Evolutionary conservation across 2,113 vertebrate species (phyloP), one percentile per base, ranked within the genome.

Genomic region (Atrichornis clamosus): DNA sequence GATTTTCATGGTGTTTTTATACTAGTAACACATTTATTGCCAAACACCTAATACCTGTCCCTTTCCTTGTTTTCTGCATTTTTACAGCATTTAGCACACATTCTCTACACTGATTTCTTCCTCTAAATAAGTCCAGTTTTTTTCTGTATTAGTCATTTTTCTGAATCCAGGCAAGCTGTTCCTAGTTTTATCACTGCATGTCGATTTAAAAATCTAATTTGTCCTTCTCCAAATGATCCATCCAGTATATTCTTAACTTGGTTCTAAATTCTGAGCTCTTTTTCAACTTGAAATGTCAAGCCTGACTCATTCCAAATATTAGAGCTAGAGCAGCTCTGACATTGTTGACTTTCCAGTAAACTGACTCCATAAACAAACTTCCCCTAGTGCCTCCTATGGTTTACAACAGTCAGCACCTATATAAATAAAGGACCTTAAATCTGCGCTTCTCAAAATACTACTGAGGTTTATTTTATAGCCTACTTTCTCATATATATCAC

Each of bases 91-190:
- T 91, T 78, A 82, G 65, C 28, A 78, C 20, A 56, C 17, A 37
- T 56, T 67, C 30, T 33, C 19, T 87, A 63, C 42, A 50, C 10
- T 11, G 17, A 90, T 21, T 92, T 26, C 64, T 59, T 75, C 60
- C 37, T 77, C 59, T 39, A 90, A 30, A 10, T 64, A 77, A 56
- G 15, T 68, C 44, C 72, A 62, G 16, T 23, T 86, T 92, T 86
- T 85, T 81, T 37, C 92, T 86, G 28, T 76, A 94, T 94, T 95
- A 96, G 96, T 96, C 83, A 95, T 89, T 86, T 87, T 81, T 86
- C 85, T 56, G 83, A 95, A 89, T 87, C 37, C 65, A 93, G 68
- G 65, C 83, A 93, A 90, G 87, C 77, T 90, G 75, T 77, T 92
- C 79, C 92, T 77, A 60, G 85, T 84, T 96, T 93, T 93, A 95